Conservation (phyloP, 2,113 vertebrate species). For the Phalacrocorax carbo region DNA sequence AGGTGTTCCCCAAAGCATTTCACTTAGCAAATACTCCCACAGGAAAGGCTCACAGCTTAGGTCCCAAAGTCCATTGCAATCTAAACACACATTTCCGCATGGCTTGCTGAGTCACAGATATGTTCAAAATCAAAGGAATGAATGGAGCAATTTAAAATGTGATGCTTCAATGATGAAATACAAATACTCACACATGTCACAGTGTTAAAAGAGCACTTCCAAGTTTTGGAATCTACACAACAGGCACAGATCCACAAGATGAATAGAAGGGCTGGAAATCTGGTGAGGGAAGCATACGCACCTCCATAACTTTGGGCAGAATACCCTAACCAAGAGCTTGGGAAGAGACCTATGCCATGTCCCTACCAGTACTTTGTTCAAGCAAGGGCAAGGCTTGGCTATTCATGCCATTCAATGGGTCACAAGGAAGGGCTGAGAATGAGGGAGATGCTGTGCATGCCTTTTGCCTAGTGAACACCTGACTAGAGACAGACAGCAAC, state of each 20-base stretch:
- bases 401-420: not conserved
- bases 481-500: not conserved
- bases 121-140: slow-evolving; percentile 33
- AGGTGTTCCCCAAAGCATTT: not conserved
- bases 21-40: not conserved
- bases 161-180: slow-evolving; percentile 45
- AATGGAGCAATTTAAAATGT: slow-evolving; percentile 10
- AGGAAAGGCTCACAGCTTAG: not conserved
- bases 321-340: not conserved
- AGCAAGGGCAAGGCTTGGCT: not conserved
- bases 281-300: not conserved
- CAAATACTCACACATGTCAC: not conserved
- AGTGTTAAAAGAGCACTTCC: slow-evolving; percentile 14
- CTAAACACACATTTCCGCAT: not conserved
- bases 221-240: not conserved
- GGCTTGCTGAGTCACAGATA: slow-evolving; percentile 19
- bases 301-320: not conserved
- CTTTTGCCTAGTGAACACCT: not conserved
- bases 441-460: not conserved
- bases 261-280: not conserved
- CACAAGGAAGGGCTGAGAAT: not conserved
- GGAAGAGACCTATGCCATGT: not conserved
- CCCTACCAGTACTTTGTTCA: not conserved
- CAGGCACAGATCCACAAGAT: not conserved
- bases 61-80: not conserved